Evolutionary conservation across 2,888 invertebrate species (phyloP).

Genomic region (Agriopis leucophaearia): DNA sequence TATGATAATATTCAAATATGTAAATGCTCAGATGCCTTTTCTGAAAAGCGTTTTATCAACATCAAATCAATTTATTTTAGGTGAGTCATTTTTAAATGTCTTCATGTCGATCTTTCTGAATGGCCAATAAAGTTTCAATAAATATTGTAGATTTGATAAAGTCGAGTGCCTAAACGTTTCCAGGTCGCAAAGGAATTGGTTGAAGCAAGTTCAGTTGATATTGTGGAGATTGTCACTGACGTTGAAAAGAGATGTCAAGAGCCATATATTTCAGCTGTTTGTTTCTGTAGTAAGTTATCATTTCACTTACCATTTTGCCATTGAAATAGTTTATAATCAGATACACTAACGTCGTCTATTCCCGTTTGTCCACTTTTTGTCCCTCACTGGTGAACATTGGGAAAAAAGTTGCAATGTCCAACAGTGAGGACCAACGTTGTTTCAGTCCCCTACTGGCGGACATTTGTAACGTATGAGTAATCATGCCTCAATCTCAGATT

Average conservation of each 20-base stretch:
- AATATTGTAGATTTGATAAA: conserved; percentile 15
- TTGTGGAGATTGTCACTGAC: conserved; percentile 89
- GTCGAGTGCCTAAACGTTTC: conserved; percentile 36
- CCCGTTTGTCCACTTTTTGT: too few relatives aligned
- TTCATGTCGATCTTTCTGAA: conserved; percentile 33
- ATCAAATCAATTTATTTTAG: conserved; percentile 38
- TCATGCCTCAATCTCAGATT: too few relatives aligned
- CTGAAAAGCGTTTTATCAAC: conserved; percentile 18
- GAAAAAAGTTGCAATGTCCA: too few relatives aligned
- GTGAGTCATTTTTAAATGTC: conserved; percentile 48
- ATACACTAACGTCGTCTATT: too few relatives aligned
- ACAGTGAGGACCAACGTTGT: too few relatives aligned
- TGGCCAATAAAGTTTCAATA: conserved; percentile 38
- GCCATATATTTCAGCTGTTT: conserved; percentile 83
- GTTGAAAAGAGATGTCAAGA: conserved; percentile 86
- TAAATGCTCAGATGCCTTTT: conserved; percentile 24
- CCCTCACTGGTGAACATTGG: too few relatives aligned
- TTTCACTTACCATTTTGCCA: neutral
- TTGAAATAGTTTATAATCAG: too few relatives aligned
- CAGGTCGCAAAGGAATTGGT: conserved; percentile 77
- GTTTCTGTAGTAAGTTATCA: conserved; percentile 82
- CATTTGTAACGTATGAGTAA: too few relatives aligned
- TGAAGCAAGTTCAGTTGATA: conserved; percentile 89
- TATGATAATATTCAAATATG: conserved; percentile 28
- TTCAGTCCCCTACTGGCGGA: too few relatives aligned